Conservation (phyloP, 2,113 vertebrate species). For the Acrocephalus arundinaceus region DNA sequence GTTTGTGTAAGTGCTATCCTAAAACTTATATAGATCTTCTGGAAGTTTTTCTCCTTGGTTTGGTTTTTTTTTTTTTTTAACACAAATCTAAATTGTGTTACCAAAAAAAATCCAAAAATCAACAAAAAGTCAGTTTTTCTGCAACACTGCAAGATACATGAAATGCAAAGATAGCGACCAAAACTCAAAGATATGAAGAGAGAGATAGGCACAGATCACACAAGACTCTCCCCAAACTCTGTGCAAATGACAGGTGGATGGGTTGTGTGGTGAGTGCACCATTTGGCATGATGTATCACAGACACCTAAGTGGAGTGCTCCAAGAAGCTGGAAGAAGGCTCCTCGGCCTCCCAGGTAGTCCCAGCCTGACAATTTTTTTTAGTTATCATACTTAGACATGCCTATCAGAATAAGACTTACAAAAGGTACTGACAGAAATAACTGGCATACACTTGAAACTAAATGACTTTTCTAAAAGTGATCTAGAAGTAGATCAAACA, state of each 20-base stretch:
- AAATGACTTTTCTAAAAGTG: not conserved
- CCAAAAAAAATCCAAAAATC: not conserved
- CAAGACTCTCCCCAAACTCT: not conserved
- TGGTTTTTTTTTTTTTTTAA: not conserved
- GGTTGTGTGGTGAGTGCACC: accelerated
- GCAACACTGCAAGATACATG: not conserved
- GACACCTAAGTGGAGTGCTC: not conserved
- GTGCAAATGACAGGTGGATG: not conserved
- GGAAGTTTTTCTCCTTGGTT: not conserved
- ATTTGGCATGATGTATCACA: not conserved
- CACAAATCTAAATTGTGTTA: not conserved
- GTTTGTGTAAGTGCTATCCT: not conserved
- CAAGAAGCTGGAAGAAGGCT: not conserved
- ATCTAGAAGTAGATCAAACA: not conserved
- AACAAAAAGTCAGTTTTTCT: not conserved
- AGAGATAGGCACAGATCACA: not conserved
- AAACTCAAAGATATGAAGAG: not conserved
- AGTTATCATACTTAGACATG: not conserved
- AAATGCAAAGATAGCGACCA: not conserved
- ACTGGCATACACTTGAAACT: not conserved
- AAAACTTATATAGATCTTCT: not conserved
- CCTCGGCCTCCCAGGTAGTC: not conserved
- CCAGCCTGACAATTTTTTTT: not conserved
- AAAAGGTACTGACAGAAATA: not conserved
- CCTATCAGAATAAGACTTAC: not conserved